A percentile compares a stretch with the other conserved stretches of the same genome.
These are phyloP conservation scores for Hippopotamus amphibius DNA, from an alignment of 2,113 vertebrate genomes.

Conservation along the genomic window DNA sequence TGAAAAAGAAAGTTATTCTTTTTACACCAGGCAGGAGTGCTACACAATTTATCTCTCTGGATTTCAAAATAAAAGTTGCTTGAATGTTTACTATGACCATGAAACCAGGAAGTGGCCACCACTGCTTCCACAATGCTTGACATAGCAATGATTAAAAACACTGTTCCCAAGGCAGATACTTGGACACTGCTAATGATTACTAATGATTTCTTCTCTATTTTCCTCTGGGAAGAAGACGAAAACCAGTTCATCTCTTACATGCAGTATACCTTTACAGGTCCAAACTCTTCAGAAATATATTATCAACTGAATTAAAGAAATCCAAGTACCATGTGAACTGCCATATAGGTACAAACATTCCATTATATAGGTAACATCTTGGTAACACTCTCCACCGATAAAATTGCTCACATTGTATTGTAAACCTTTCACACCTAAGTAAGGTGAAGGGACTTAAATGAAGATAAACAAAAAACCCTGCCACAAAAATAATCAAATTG, in stretches of 20 bases:
- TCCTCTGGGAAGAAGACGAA: background rate
- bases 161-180: background rate
- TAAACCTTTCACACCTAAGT: background rate
- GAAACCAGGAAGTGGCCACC: background rate
- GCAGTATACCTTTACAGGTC: background rate
- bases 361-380: background rate
- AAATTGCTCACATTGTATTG: background rate
- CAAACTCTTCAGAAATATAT: background rate
- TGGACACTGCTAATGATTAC: background rate
- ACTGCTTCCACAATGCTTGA: background rate
- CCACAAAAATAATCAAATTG: constrained; percentile 14
- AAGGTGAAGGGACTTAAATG: background rate
- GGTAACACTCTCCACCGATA: background rate
- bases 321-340: background rate
- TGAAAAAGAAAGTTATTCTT: too few species aligned
- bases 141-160: background rate
- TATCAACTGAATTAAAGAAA: background rate
- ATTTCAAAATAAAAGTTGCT: too few species aligned
- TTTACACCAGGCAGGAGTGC: too few species aligned
- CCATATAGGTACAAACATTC: background rate
- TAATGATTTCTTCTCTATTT: background rate
- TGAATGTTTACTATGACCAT: background rate
- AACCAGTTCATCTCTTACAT: background rate
- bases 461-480: background rate
- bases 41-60: too few species aligned